Conservation (phyloP, 92 coral and sea anemone species). For the Paragorgia papillata region DNA sequence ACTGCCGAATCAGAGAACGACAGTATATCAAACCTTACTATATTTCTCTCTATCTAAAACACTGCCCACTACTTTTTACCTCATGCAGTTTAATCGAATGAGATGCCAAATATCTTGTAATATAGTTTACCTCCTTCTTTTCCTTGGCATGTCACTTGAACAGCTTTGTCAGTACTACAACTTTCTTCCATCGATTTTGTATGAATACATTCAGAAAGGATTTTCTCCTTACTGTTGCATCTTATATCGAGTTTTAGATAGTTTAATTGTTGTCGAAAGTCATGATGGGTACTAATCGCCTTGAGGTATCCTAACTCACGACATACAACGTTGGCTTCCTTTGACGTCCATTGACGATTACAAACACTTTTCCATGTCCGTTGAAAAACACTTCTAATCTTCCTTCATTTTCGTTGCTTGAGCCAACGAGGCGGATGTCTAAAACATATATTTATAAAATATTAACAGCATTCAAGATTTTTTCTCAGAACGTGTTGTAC, state of each 20-base stretch:
- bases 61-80: too few relatives aligned
- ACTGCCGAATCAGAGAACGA: too few relatives aligned
- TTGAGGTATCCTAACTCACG: constrained; percentile 8
- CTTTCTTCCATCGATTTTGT: neutral
- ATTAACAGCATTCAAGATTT: too few relatives aligned
- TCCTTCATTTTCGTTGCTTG: constrained; percentile 2
- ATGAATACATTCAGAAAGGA: neutral
- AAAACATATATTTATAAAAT: neutral
- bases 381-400: neutral
- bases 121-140: too few relatives aligned
- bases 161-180: neutral
- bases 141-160: constrained; percentile 9
- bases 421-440: neutral
- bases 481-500: too few relatives aligned
- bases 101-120: too few relatives aligned
- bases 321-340: constrained; percentile 4
- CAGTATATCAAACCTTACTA: too few relatives aligned
- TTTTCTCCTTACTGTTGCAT: constrained; percentile 3
- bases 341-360: neutral
- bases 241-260: neutral
- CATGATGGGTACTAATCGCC: neutral
- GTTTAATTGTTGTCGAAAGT: too few relatives aligned
- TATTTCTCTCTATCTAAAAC: too few relatives aligned
- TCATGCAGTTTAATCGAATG: too few relatives aligned
- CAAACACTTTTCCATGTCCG: neutral